A percentile compares a stretch with the other conserved stretches of the same genome.
Evolutionary conservation across 1,140 invertebrate species (phyloP).

Genomic region (Zaprionus nigranus): DNA sequence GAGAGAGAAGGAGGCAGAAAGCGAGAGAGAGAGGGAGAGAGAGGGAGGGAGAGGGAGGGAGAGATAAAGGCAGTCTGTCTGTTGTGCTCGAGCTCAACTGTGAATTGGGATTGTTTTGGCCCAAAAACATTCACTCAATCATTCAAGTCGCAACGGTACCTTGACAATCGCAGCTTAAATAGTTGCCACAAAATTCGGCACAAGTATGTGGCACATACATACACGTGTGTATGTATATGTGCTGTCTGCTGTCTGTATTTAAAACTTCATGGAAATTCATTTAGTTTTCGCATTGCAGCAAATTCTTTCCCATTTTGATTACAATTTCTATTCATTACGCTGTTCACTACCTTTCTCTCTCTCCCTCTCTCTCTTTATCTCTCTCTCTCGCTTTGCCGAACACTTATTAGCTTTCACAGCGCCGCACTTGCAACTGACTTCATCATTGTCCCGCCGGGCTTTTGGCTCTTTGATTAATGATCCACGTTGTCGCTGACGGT

Average conservation of each 20-base stretch:
- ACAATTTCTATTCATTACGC: not conserved
- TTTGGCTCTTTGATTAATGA: constrained; percentile 73
- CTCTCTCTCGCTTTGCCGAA: constrained; percentile 1
- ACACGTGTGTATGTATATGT: not conserved
- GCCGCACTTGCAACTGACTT: constrained; percentile 3
- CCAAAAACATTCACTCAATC: constrained; percentile 29
- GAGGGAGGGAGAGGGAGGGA: not conserved
- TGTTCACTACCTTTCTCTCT: not conserved
- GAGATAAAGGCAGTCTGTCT: not conserved
- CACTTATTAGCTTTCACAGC: constrained; percentile 23
- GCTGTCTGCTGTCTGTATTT: not conserved
- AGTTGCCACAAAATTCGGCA: constrained; percentile 14
- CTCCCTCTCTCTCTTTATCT: not conserved
- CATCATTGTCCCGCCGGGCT: constrained; percentile 56
- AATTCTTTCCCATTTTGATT: not conserved
- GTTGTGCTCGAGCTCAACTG: not conserved
- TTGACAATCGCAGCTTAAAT: constrained; percentile 11
- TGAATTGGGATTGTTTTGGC: constrained; percentile 5
- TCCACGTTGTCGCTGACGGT: constrained; percentile 54
- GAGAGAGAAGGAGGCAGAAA: not conserved
- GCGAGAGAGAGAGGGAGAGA: not conserved
- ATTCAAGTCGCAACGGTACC: constrained; percentile 8
- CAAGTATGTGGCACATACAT: not conserved
- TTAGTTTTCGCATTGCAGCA: not conserved
- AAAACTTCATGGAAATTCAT: constrained; percentile 4